Evolutionary conservation across 2,888 invertebrate genomes (phyloP).

Genomic region (Eilema sororculum): DNA sequence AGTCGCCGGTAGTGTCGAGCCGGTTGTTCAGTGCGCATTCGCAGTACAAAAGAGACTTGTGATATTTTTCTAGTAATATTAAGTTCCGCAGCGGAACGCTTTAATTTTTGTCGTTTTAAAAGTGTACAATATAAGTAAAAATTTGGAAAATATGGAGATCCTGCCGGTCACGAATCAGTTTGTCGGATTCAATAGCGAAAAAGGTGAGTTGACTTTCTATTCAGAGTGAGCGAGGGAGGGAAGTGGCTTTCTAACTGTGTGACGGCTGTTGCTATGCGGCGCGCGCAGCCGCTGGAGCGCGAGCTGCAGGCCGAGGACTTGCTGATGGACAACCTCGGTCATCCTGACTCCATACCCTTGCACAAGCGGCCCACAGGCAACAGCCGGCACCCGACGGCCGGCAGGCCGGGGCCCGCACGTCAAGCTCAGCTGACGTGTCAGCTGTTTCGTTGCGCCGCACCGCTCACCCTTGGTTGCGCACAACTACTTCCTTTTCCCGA

Average conservation of each 20-base stretch:
- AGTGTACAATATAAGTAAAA: conserved; percentile 87
- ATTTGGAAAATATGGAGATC: conserved; percentile 92
- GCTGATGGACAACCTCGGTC: conserved; percentile 8
- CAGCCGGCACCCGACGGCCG: conserved; percentile 7
- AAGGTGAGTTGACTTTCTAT: conserved; percentile 89
- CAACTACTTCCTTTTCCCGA: conserved; percentile 39
- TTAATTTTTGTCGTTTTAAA: conserved; percentile 75
- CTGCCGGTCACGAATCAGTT: conserved; percentile 92
- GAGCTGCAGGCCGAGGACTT: conserved; percentile 5
- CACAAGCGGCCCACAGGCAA: neutral
- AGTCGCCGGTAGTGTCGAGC: conserved; percentile 76
- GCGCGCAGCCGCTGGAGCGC: conserved; percentile 63
- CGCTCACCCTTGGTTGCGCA: conserved; percentile 61
- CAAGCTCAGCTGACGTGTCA: conserved; percentile 76
- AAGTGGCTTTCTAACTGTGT: conserved; percentile 80
- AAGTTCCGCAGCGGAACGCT: conserved; percentile 82
- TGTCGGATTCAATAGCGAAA: conserved; percentile 92
- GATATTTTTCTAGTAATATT: conserved; percentile 85
- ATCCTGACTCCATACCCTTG: conserved; percentile 15
- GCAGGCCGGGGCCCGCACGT: conserved; percentile 46
- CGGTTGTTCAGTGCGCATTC: conserved; percentile 81
- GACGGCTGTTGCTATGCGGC: conserved; percentile 80
- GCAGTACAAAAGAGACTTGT: conserved; percentile 87
- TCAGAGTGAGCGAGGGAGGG: conserved; percentile 65
- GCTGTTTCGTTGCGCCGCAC: conserved; percentile 72